These are phyloP conservation scores for Eupithecia exiguata DNA, from an alignment of 2,888 invertebrate genomes.

Conservation along the genomic window DNA sequence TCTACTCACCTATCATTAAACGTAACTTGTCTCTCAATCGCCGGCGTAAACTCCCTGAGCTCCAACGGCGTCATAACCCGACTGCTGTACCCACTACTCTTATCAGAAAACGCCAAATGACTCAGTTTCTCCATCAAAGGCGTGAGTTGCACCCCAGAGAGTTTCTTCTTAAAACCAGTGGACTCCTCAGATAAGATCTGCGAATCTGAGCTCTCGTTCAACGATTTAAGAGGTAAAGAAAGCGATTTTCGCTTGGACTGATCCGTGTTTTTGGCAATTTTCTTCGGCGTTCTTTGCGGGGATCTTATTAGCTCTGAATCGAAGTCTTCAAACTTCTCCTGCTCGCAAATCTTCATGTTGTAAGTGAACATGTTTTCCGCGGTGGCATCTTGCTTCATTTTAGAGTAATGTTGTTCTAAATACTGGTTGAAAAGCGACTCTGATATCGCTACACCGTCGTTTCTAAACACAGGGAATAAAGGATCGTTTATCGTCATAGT, in stretches of 20 bases:
- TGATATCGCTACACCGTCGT: conserved; percentile 88
- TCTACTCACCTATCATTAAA: conserved; percentile 66
- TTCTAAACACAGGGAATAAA: conserved; percentile 89
- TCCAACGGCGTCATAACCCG: conserved; percentile 86
- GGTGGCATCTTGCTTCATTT: conserved; percentile 73
- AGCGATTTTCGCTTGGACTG: conserved; percentile 83
- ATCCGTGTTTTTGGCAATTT: conserved; percentile 67
- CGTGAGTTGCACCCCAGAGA: conserved; percentile 89
- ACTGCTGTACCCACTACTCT: conserved; percentile 87
- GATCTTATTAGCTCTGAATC: conserved; percentile 75
- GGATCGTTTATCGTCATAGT: conserved; percentile 91
- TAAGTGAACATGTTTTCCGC: conserved; percentile 76
- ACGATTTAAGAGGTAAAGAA: conserved; percentile 88
- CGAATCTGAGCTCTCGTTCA: conserved; percentile 76
- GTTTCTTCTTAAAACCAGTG: conserved; percentile 78
- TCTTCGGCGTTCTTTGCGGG: conserved; percentile 76
- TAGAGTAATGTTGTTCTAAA: conserved; percentile 86
- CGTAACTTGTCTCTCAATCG: conserved; percentile 68
- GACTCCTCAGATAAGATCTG: conserved; percentile 67
- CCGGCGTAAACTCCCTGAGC: conserved; percentile 75
- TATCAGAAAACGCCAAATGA: conserved; percentile 87
- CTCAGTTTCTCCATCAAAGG: conserved; percentile 93
- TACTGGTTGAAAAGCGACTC: conserved; percentile 88
- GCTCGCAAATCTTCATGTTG: conserved; percentile 68
- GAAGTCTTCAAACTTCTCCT: conserved; percentile 78